Evolutionary conservation across 2,113 vertebrate genomes (phyloP).

Genomic region (Heteronetta atricapilla): DNA sequence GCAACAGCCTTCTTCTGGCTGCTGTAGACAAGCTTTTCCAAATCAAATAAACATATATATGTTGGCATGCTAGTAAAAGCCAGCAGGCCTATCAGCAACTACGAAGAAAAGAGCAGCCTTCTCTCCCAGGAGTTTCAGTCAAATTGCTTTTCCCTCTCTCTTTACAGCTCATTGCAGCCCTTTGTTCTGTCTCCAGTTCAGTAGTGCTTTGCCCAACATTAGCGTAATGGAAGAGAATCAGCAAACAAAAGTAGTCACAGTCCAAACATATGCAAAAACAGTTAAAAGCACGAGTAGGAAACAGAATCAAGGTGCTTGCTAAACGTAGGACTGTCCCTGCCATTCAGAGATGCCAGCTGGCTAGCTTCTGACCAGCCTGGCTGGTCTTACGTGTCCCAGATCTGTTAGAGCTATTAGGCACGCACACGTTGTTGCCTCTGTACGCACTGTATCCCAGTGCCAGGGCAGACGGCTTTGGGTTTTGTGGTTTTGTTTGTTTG

Average conservation of each 20-base stretch:
- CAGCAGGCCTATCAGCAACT: neutral
- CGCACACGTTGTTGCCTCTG: neutral
- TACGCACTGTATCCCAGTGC: neutral
- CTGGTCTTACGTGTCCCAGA: neutral
- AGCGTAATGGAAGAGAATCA: neutral
- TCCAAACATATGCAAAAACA: neutral
- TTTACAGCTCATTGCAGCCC: neutral
- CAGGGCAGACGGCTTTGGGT: neutral
- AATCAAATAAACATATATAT: neutral
- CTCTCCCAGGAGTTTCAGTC: neutral
- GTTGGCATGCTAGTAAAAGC: neutral
- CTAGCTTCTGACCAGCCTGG: neutral
- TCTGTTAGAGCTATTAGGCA: slow-evolving; percentile 5
- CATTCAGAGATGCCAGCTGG: neutral
- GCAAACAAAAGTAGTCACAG: neutral
- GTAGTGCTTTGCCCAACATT: neutral
- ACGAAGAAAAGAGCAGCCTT: neutral
- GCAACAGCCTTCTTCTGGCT: neutral
- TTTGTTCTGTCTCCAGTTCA: neutral
- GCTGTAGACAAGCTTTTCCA: neutral
- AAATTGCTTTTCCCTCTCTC: neutral
- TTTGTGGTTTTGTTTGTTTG: neutral
- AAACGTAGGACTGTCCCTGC: neutral
- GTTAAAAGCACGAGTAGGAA: neutral
- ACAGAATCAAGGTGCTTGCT: neutral